Conservation (phyloP, 2,888 invertebrate species). For the Cetonia aurata region DNA sequence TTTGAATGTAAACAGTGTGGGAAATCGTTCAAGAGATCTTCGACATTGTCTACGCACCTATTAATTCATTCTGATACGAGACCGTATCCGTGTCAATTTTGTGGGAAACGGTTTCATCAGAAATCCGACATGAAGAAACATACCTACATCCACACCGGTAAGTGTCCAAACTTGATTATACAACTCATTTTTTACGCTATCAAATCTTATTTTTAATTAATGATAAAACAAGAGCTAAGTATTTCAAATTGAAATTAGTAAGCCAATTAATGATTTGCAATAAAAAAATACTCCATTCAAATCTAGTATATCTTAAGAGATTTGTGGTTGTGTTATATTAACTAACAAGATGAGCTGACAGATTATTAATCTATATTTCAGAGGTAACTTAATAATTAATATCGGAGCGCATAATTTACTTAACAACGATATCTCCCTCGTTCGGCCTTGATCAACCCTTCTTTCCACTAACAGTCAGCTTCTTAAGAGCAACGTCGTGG, state of each 20-base stretch:
- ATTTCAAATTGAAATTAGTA: too few relatives aligned
- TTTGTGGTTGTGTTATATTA: too few relatives aligned
- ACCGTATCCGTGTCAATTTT: constrained; percentile 90
- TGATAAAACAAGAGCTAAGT: too few relatives aligned
- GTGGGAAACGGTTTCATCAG: constrained; percentile 92
- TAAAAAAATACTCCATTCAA: too few relatives aligned
- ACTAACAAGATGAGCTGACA: constrained; percentile 16
- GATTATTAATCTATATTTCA: constrained; percentile 42
- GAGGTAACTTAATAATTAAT: constrained; percentile 45
- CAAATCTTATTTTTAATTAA: too few relatives aligned
- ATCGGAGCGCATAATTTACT: constrained; percentile 44
- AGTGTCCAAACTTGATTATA: background rate
- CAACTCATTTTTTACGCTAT: too few relatives aligned
- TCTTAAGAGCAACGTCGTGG: constrained; percentile 56
- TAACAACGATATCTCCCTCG: constrained; percentile 41
- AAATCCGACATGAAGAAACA: constrained; percentile 96
- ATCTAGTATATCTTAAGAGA: too few relatives aligned
- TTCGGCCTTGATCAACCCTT: constrained; percentile 55
- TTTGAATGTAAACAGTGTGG: constrained; percentile 87
- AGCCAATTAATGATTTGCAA: too few relatives aligned
- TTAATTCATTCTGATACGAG: constrained; percentile 90
- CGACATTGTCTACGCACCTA: constrained; percentile 89
- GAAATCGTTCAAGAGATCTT: constrained; percentile 89
- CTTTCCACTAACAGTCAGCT: constrained; percentile 47
- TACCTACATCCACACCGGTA: constrained; percentile 92